Conservation (phyloP, 2,888 invertebrate genomes). For the Drosophila emarginata region DNA sequence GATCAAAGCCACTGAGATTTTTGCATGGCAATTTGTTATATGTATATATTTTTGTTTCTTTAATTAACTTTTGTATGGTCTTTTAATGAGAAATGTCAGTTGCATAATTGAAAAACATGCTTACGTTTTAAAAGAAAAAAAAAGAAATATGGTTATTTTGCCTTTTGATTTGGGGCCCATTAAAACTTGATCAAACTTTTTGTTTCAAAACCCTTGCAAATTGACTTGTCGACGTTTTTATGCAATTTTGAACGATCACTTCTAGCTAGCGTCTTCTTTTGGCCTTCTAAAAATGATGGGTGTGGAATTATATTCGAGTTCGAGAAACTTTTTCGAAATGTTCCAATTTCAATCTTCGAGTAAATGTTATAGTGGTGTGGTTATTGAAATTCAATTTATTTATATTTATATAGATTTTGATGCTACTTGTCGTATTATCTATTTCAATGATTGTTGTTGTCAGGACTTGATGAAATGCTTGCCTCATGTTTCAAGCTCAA, state of each 20-base stretch:
- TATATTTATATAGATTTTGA: not conserved
- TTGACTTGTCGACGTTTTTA: too few species aligned
- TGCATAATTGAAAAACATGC: slow-evolving; percentile 1
- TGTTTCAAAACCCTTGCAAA: too few species aligned
- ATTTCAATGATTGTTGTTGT: not conserved
- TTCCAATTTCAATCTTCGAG: not conserved
- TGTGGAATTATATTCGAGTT: too few species aligned
- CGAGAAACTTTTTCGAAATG: not conserved
- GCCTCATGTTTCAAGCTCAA: slow-evolving; percentile 68
- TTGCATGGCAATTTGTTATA: slow-evolving; percentile 16
- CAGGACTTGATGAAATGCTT: slow-evolving; percentile 42
- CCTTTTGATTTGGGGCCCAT: not conserved
- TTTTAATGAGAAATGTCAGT: slow-evolving; percentile 25
- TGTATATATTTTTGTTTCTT: slow-evolving; percentile 12
- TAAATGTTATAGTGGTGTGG: not conserved
- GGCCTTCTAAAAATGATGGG: too few species aligned
- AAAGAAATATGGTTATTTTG: not conserved
- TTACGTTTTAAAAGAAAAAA: not conserved
- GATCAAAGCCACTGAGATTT: slow-evolving; percentile 40
- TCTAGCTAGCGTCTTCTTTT: too few species aligned
- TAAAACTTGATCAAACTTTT: not conserved
- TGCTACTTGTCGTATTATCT: not conserved
- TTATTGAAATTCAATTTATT: not conserved
- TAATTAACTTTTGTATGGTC: slow-evolving; percentile 33
- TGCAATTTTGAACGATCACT: too few species aligned